Evolutionary conservation across 2,113 vertebrate genomes (phyloP).

Genomic region (Thamnophis sirtalis): DNA sequence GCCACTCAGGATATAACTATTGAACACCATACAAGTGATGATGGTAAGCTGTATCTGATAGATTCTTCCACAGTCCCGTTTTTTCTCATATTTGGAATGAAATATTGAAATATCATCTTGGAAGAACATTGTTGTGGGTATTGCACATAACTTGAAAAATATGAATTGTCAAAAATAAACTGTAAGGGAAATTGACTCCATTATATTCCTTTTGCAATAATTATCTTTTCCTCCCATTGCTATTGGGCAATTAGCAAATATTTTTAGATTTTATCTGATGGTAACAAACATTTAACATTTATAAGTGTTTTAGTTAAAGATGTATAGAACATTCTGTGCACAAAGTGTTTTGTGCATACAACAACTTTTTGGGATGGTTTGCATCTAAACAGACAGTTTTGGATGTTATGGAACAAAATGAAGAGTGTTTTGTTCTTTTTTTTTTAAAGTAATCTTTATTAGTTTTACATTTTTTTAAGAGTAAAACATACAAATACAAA

Average conservation of each 20-base stretch:
- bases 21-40: conserved; percentile 88
- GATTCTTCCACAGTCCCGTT: not conserved
- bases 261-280: not conserved
- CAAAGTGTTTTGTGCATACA: not conserved
- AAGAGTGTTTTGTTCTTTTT: not conserved
- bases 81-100: not conserved
- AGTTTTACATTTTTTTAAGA: no score
- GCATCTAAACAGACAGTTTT: not conserved
- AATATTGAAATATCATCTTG: not conserved
- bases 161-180: not conserved
- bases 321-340: not conserved
- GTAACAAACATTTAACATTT: not conserved
- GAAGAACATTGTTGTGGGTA: not conserved
- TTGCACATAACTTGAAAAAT: not conserved
- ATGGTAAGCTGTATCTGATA: conserved; percentile 70
- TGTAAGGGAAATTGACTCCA: not conserved
- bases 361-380: not conserved
- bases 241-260: not conserved
- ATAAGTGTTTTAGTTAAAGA: not conserved
- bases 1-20: conserved; percentile 78
- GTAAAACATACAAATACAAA: no score
- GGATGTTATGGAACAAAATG: not conserved
- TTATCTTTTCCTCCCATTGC: not conserved
- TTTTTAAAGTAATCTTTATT: no score
- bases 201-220: not conserved